Conservation (phyloP, 2,797 vertebrate genomes). For the Meriones psammophilus region DNA sequence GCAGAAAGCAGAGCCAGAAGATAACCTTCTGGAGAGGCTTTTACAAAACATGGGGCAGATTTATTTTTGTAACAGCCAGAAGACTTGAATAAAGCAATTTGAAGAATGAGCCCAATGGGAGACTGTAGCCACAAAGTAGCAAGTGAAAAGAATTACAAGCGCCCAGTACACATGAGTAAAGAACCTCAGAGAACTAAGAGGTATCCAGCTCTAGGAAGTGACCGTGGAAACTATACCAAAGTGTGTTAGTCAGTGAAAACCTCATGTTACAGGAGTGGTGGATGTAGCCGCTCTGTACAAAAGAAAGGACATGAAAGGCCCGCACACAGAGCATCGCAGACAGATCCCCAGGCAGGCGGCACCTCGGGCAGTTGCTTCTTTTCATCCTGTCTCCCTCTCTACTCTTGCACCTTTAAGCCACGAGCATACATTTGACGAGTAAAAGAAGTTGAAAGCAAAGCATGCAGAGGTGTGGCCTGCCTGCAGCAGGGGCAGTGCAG, state of each 20-base stretch:
- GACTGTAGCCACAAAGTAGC: conserved; percentile 14
- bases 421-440: background rate
- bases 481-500: background rate
- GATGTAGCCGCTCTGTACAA: background rate
- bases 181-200: background rate
- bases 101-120: background rate
- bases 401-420: background rate
- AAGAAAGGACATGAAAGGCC: background rate
- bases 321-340: background rate
- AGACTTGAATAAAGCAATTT: conserved; percentile 34
- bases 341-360: background rate
- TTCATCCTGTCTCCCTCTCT: background rate
- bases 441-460: background rate
- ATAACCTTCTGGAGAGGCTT: background rate
- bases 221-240: background rate
- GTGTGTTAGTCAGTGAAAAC: background rate
- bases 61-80: conserved; percentile 45
- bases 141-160: conserved; percentile 13
- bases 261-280: background rate
- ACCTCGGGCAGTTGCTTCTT: background rate
- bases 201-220: background rate
- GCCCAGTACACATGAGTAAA: background rate
- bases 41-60: conserved; percentile 11
- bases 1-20: conserved; percentile 6
- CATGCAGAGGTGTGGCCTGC: background rate